Conservation (phyloP, 2,888 invertebrate species). For the Synanthedon vespiformis region DNA sequence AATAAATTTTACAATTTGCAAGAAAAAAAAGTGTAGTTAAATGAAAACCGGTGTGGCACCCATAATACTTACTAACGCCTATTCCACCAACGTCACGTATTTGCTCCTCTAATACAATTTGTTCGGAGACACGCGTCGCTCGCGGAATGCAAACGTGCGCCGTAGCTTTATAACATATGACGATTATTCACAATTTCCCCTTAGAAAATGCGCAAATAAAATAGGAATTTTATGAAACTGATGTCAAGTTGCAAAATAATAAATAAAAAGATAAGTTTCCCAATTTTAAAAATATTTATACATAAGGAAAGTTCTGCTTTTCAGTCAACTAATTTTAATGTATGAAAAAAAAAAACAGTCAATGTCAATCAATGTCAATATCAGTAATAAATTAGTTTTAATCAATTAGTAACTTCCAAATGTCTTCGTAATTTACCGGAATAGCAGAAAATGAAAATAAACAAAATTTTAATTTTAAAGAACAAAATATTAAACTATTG, state of each 20-base stretch:
- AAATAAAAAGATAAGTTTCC: background rate
- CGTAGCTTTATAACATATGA: conserved; percentile 47
- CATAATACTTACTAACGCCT: background rate
- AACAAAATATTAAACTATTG: too few relatives aligned
- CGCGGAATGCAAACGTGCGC: conserved; percentile 47
- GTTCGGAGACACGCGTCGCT: conserved; percentile 45
- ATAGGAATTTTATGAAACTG: conserved; percentile 15
- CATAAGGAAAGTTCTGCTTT: too few relatives aligned
- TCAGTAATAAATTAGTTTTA: too few relatives aligned
- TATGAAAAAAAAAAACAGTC: too few relatives aligned
- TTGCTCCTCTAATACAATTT: conserved; percentile 63
- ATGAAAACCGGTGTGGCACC: background rate
- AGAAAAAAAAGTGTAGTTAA: too few relatives aligned
- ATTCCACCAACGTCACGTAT: conserved; percentile 44
- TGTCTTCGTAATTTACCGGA: too few relatives aligned
- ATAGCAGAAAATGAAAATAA: too few relatives aligned
- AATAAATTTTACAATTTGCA: too few relatives aligned
- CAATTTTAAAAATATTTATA: background rate
- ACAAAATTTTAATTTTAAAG: too few relatives aligned
- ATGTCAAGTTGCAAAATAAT: background rate
- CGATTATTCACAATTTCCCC: conserved; percentile 47
- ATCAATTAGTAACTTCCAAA: too few relatives aligned
- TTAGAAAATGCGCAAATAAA: conserved; percentile 17
- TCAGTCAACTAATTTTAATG: too few relatives aligned
- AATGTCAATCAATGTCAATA: too few relatives aligned